Evolutionary conservation across 2,888 invertebrate species (phyloP), one percentile per base, ranked within the genome.

Genomic region (Acleris laterana): DNA sequence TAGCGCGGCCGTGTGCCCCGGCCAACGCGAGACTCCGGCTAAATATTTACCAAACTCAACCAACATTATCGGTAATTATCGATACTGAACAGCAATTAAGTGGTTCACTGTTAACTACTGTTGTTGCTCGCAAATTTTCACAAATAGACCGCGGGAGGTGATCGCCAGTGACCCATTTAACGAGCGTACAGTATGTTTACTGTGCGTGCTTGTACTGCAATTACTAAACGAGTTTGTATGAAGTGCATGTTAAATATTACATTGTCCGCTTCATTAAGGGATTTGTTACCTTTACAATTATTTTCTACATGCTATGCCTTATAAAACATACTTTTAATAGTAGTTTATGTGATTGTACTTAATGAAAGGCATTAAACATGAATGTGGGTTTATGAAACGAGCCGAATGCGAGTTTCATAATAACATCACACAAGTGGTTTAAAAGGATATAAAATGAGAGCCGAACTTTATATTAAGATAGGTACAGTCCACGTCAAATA

Each of bases 1-100:
- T 78, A 78, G 73, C 48, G n/a, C 44, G 25, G 19, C 61, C 58
- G 51, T 49, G 53, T 28, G 60, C 64, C 32, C 50, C 25, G 32
- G 52, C 49, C 59, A 28, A 20, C 22, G 16, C 61, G 60, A 64
- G 68, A 68, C 68, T 61, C 57, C 57, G 68, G 32, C 64, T 52
- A 64, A 68, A 68, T 63, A 63, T 68, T 68, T 63, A 68, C 53
- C 55, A 42, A 60, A 61, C 68, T 64, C 51, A 59, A 51, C 56
- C 50, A 46, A 17, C 50, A 44, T 44, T 53, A 50, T 22, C 60
- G 46, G 51, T 61, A 57, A 63, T 68, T 63, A 42, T 22, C 61
- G 56, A 63, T 44, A 56, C 61, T 66, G 61, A 55, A 16, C 25
- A 51, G 48, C 62, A 63, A 60, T 66, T 55, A 53, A 46, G 46